Evolutionary conservation across 92 coral and sea anemone genomes (phyloP).

Genomic region (Desmophyllum pertusum): DNA sequence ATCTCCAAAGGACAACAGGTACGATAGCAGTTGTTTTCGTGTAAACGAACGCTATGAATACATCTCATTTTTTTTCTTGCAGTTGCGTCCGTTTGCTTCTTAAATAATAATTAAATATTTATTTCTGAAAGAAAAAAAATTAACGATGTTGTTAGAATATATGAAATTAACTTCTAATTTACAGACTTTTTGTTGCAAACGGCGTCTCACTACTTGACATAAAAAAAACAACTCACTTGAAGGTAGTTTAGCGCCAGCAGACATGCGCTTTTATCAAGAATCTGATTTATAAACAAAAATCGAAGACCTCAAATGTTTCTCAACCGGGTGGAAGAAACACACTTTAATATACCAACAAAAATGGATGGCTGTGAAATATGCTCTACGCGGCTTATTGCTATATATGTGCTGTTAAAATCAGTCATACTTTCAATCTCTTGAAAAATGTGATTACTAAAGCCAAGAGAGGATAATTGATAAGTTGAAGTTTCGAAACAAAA

Average conservation of each 20-base stretch:
- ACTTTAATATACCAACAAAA: background rate
- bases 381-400: background rate
- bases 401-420: background rate
- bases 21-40: background rate
- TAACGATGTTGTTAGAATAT: no score
- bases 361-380: no score
- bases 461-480: no score
- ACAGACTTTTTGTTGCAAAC: background rate
- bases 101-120: no score
- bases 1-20: slow-evolving; percentile 1
- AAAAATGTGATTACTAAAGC: no score
- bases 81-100: background rate
- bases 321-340: background rate
- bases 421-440: no score
- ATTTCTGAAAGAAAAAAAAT: background rate
- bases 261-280: no score
- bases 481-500: no score
- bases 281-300: no score
- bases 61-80: background rate
- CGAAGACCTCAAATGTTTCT: no score
- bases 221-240: no score
- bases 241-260: background rate
- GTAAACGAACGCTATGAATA: background rate
- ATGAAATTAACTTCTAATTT: background rate
- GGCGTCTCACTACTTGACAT: no score